Evolutionary conservation across 2,113 vertebrate genomes (phyloP).

Genomic region (Oncorhynchus tshawytscha): DNA sequence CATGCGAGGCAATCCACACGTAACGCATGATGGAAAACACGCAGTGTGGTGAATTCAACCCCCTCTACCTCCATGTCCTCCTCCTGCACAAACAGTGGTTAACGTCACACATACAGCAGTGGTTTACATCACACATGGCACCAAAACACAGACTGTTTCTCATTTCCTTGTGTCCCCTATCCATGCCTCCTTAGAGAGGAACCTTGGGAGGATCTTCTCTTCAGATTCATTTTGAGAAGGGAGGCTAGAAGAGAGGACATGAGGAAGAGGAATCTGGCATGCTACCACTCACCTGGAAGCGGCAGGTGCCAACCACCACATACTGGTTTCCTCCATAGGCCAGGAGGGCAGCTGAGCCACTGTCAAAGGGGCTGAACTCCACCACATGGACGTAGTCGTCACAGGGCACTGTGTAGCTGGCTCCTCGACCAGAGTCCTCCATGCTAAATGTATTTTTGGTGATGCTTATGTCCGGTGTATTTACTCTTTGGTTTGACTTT

Average conservation of each 20-base stretch:
- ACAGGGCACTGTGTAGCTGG: slow-evolving; percentile 86
- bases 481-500: not conserved
- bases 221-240: too few species aligned
- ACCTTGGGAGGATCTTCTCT: too few species aligned
- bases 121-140: not conserved
- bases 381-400: slow-evolving; percentile 92
- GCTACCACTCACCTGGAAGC: slow-evolving; percentile 82
- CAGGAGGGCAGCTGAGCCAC: slow-evolving; percentile 81
- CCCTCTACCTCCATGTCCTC: slow-evolving; percentile 87
- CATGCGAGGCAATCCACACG: slow-evolving; percentile 88
- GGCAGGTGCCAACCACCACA: slow-evolving; percentile 85
- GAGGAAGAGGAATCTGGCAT: not conserved
- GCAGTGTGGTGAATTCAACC: slow-evolving; percentile 84
- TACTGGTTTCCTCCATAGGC: slow-evolving; percentile 91
- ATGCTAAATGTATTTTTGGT: slow-evolving; percentile 74
- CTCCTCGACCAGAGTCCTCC: slow-evolving; percentile 77
- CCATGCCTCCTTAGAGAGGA: too few species aligned
- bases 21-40: slow-evolving; percentile 85
- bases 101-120: not conserved
- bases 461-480: not conserved
- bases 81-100: slow-evolving; percentile 72
- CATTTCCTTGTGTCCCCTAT: too few species aligned
- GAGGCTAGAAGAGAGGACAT: too few species aligned
- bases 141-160: too few species aligned
- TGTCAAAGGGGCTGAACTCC: slow-evolving; percentile 91